Evolutionary conservation across 1,140 invertebrate genomes (phyloP).

Genomic region (Heliconius hewitsoni): DNA sequence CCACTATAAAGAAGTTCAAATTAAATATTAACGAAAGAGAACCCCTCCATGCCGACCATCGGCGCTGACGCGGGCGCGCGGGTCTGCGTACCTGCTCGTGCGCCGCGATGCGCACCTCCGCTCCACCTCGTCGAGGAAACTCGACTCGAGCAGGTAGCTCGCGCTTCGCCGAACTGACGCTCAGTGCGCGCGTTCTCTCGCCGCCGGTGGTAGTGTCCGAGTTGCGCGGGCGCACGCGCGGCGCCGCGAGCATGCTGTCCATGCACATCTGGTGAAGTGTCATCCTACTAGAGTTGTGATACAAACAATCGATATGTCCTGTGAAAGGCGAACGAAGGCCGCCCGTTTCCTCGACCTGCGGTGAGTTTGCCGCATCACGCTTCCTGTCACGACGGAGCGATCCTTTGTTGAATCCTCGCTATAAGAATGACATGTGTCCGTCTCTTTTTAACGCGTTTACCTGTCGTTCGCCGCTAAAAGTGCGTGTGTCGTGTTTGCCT

Average conservation of each 20-base stretch:
- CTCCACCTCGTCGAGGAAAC: conserved; percentile 68
- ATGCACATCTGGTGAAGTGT: conserved; percentile 67
- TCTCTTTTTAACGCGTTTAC: conserved; percentile 68
- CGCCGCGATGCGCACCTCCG: conserved; percentile 78
- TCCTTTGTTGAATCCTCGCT: conserved; percentile 75
- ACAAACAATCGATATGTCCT: conserved; percentile 71
- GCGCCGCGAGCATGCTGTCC: conserved; percentile 65
- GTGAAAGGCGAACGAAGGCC: conserved; percentile 76
- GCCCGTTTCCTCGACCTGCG: conserved; percentile 77
- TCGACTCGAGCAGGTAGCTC: conserved; percentile 60
- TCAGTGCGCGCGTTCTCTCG: conserved; percentile 78
- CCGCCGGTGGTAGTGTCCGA: conserved; percentile 75
- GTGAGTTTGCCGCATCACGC: conserved; percentile 70
- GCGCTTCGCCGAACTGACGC: conserved; percentile 51
- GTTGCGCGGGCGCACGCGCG: conserved; percentile 68
- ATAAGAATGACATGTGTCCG: conserved; percentile 60
- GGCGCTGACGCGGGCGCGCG: conserved; percentile 22
- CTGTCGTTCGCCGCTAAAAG: conserved; percentile 53
- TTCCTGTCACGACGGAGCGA: conserved; percentile 60
- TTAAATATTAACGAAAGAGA: conserved; percentile 41
- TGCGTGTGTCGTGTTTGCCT: conserved; percentile 50
- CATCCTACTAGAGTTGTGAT: conserved; percentile 64
- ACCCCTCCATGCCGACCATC: conserved; percentile 42
- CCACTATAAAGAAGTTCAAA: not conserved
- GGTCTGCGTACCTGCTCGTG: conserved; percentile 65